Base-by-base conservation (phyloP, 1,140 invertebrate species). In the Zaprionus ghesquierei region DNA sequence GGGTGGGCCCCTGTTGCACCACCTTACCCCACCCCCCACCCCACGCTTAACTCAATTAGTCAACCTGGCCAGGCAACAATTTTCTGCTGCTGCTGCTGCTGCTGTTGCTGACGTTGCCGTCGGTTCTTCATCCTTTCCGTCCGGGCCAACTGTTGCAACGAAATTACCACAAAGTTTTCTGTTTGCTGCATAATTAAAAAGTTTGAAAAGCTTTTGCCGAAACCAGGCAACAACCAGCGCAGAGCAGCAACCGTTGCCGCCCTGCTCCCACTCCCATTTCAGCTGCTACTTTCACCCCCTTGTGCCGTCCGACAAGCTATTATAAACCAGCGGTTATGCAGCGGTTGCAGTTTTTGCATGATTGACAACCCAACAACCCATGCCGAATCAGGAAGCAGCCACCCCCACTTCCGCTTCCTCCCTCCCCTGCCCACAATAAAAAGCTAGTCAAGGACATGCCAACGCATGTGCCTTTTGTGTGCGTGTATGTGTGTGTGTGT, bases 131-230 rank as follows among this genome's bases (percentile, higher is more conserved):
- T 65, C 46, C 61, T 73, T 73, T 41, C 70, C 75, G 81, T 70
- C 73, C 69, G 65, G 63, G 78, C 81, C 81, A 85, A 86, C 81
- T 87, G 82, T 86, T 86, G 82, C 82, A 86, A 86, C 82, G 79
- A 87, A 87, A 87, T 87, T 89, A 87, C 82, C 82, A 68, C 82
- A 87, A 87, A 87, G 79, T 89, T 87, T 87, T 87, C 82, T 87
- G 82, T 87, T 87, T 87, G 84, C 82, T 87, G 82, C 82, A 87
- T 87, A 87, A 87, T 87, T 87, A 87, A 87, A 87, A 87, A 89
- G 82, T 87, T 87, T 87, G 82, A 87, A 87, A 87, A 89, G 82
- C 82, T 87, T 87, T 87, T 82, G 82, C 82, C 75, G 75, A 87
- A 86, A 86, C 82, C 78, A 87, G 79, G 82, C 82, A 86, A 81